These are phyloP conservation scores for Drosophila aldrichi DNA, from an alignment of 2,888 invertebrate species.

Conservation along the genomic window DNA sequence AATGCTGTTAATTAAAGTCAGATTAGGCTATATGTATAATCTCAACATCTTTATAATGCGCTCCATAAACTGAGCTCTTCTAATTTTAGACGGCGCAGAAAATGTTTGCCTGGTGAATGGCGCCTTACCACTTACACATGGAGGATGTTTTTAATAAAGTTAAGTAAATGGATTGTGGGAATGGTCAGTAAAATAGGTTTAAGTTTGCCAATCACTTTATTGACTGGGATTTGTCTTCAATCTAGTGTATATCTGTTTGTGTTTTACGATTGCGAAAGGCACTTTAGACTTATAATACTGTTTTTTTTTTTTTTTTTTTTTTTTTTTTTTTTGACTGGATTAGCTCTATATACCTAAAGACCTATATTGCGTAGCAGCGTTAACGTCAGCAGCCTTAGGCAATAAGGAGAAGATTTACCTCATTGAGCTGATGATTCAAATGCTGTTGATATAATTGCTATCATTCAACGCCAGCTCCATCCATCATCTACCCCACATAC, in stretches of 20 bases:
- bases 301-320: background rate
- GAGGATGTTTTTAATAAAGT: constrained; percentile 1
- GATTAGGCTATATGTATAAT: constrained; percentile 44
- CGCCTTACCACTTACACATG: constrained; percentile 17
- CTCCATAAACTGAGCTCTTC: constrained; percentile 23
- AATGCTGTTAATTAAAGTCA: constrained; percentile 28
- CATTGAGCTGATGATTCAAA: constrained; percentile 36
- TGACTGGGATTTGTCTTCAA: constrained; percentile 28
- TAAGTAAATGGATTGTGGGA: constrained; percentile 3
- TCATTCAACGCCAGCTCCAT: constrained; percentile 31
- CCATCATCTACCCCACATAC: constrained; percentile 48
- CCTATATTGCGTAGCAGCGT: constrained; percentile 24
- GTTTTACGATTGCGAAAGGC: constrained; percentile 18
- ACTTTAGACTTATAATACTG: constrained; percentile 32
- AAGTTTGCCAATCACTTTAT: constrained; percentile 27
- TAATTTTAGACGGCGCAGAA: constrained; percentile 31
- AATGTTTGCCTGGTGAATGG: background rate
- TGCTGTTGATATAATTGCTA: constrained; percentile 2
- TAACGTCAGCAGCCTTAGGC: background rate
- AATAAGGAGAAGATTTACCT: background rate
- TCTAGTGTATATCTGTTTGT: background rate
- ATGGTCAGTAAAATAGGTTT: constrained; percentile 15
- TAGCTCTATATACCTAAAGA: background rate
- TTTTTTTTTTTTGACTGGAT: constrained; percentile 6
- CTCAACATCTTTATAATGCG: constrained; percentile 48